Conservation (phyloP, 2,888 invertebrate species). For the Cybosia mesomella region DNA sequence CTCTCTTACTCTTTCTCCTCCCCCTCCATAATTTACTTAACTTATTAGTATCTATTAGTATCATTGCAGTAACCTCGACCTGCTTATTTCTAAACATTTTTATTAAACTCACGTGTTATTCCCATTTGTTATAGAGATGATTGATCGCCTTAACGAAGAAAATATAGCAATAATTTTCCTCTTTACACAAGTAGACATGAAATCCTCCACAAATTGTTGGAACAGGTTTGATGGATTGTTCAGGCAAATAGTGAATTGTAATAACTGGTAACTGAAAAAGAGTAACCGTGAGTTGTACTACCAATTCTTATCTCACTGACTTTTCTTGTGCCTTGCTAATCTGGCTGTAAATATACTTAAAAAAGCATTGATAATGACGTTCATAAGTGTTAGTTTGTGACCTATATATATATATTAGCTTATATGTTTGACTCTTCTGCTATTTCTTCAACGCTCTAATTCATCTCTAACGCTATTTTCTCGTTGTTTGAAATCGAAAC, state of each 20-base stretch:
- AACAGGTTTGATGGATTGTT: slow-evolving; percentile 38
- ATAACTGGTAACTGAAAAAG: neutral
- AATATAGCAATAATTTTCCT: slow-evolving; percentile 24
- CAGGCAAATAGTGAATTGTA: neutral
- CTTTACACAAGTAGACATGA: neutral
- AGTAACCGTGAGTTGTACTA: neutral
- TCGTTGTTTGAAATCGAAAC: neutral
- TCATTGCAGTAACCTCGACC: neutral
- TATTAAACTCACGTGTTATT: slow-evolving; percentile 2
- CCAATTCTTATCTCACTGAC: no score
- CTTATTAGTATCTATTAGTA: neutral
- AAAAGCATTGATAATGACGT: neutral
- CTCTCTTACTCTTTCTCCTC: no score
- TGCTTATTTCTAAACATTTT: neutral
- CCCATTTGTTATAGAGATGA: slow-evolving; percentile 16
- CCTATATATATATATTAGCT: no score
- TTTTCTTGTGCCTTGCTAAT: neutral
- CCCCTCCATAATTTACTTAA: no score
- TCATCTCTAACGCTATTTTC: neutral
- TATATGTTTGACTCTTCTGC: no score
- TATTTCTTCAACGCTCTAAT: neutral
- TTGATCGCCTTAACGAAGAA: slow-evolving; percentile 27
- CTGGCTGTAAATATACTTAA: neutral
- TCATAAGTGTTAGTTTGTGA: neutral
- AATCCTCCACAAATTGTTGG: slow-evolving; percentile 38